Evolutionary conservation across 2,113 vertebrate species (phyloP), one percentile per base, ranked within the genome.

Genomic region (Felis chaus): DNA sequence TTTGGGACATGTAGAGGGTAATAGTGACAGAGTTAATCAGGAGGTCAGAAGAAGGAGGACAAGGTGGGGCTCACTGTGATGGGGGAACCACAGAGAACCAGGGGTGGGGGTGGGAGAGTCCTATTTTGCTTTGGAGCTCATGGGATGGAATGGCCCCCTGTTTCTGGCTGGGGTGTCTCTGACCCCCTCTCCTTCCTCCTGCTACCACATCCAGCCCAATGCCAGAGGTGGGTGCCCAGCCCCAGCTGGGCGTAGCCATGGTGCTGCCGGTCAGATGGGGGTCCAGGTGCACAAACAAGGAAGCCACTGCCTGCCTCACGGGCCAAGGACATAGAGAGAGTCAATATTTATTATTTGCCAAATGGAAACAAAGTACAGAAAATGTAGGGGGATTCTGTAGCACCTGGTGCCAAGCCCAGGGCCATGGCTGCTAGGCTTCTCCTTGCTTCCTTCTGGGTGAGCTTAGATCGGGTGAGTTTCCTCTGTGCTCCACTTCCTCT

Each of bases 261-360:
- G 50, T 63, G 55, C 36, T 69, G 4, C 29, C 11, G 7, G 48
- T 83, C 2, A 3, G 81, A 5, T 41, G 50, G 95, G 5, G 96
- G 73, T 93, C 29, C 92, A 83, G 92, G 88, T 73, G 27, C 0
- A 15, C 89, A 97, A 93, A 85, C 14, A 68, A 50, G 76, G 92
- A 69, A 84, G 53, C 15, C 12, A 50, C 65, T 1, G 27, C 3
- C 3, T 63, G 85, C 27, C 0, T 39, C 0, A 1, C 8, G 33
- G 76, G 69, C 48, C 68, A 21, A 48, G 71, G 79, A 61, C 6
- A 2, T 36, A 10, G 27, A 84, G 83, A 92, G 81, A 92, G 91
- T 82, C 97, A 95, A 66, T 87, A 88, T 95, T 96, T 86, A 81
- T 78, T 48, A 45, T 97, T 92, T 96, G 83, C 95, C 39, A 36